Evolutionary conservation across 2,888 invertebrate species (phyloP).

Genomic region (Andrena fulva): DNA sequence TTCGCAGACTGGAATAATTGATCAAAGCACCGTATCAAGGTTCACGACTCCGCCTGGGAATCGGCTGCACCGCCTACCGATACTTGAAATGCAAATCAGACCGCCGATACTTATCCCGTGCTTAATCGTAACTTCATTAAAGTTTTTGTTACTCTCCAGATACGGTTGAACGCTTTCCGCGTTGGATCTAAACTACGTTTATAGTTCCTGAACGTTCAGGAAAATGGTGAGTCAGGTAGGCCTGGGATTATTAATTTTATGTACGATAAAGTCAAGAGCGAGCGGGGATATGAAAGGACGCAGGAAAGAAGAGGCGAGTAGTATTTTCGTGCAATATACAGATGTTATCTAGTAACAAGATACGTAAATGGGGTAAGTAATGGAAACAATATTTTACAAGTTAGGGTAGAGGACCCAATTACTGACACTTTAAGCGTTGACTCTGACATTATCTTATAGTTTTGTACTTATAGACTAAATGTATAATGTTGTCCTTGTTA

Average conservation of each 20-base stretch:
- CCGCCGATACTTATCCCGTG: neutral
- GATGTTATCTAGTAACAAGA: too few relatives aligned
- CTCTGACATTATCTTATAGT: too few relatives aligned
- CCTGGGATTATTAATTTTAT: too few relatives aligned
- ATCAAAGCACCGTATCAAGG: slow-evolving; percentile 5
- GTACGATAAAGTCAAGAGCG: too few relatives aligned
- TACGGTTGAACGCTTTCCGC: neutral
- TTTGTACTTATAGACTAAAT: too few relatives aligned
- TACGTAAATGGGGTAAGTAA: too few relatives aligned
- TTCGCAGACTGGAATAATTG: slow-evolving; percentile 1
- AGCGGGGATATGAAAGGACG: too few relatives aligned
- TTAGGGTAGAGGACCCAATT: too few relatives aligned
- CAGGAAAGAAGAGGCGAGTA: too few relatives aligned
- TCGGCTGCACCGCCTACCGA: neutral
- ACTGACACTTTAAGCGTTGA: too few relatives aligned
- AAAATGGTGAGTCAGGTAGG: neutral
- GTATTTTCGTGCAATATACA: neutral
- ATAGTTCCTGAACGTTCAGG: neutral
- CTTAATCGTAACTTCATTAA: neutral
- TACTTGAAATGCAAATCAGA: slow-evolving; percentile 9
- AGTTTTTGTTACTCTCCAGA: neutral
- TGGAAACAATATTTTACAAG: too few relatives aligned
- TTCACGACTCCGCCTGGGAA: neutral
- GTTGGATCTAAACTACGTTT: neutral
- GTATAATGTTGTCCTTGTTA: too few relatives aligned